These are phyloP conservation scores for Acromyrmex heyeri DNA, from an alignment of 1,140 invertebrate genomes.

Conservation along the genomic window DNA sequence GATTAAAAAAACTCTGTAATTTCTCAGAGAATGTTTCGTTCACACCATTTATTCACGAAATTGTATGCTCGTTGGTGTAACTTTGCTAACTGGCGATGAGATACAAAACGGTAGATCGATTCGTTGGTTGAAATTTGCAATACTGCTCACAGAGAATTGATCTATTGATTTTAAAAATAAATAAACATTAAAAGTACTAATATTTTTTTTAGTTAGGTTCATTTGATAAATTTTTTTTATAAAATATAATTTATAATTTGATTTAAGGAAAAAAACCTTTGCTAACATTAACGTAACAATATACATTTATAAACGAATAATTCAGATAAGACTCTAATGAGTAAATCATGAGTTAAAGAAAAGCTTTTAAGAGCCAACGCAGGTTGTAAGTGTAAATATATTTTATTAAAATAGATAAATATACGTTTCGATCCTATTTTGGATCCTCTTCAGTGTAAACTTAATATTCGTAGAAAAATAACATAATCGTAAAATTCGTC, in stretches of 20 bases:
- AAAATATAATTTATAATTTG: background rate
- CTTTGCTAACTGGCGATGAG: conserved; percentile 39
- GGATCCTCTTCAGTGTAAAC: no score
- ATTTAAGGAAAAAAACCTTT: background rate
- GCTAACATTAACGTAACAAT: no score
- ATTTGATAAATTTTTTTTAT: background rate
- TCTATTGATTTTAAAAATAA: background rate
- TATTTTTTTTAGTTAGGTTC: background rate
- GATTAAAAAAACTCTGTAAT: conserved; percentile 16
- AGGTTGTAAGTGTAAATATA: no score
- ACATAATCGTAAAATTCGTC: no score
- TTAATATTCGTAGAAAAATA: no score
- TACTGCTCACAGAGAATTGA: background rate
- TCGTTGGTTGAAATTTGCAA: conserved; percentile 57
- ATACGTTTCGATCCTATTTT: no score
- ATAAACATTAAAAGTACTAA: background rate
- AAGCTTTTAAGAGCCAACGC: no score
- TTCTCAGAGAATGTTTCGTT: conserved; percentile 12
- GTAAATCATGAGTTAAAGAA: no score
- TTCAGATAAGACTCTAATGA: no score
- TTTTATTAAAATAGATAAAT: no score
- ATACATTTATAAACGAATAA: no score
- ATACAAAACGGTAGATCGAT: conserved; percentile 49
- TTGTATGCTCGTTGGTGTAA: conserved; percentile 21
- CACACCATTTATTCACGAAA: conserved; percentile 19